Evolutionary conservation across 2,888 invertebrate genomes (phyloP).

Genomic region (Biston betularia): DNA sequence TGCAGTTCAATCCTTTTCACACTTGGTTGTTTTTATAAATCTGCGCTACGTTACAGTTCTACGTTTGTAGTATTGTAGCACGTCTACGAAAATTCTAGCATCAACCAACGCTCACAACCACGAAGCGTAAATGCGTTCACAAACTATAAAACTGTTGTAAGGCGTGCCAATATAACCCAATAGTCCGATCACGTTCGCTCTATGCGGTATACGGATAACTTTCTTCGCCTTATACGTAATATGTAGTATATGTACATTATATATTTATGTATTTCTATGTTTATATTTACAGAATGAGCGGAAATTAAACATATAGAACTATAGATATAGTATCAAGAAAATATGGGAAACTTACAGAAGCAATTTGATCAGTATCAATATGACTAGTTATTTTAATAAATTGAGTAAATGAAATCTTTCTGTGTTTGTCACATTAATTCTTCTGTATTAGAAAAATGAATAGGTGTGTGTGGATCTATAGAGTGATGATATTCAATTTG

Average conservation of each 20-base stretch:
- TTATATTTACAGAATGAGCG: neutral
- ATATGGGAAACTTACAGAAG: neutral
- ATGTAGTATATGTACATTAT: neutral
- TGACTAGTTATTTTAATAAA: neutral
- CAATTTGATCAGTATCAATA: neutral
- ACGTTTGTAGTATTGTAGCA: constrained; percentile 11
- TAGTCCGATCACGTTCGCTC: constrained; percentile 30
- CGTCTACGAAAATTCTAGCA: constrained; percentile 12
- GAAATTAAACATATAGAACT: constrained; percentile 16
- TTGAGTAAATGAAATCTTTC: too few species aligned
- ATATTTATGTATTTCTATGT: neutral
- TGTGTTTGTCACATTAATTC: too few species aligned
- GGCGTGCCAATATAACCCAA: constrained; percentile 28
- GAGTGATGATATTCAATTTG: too few species aligned
- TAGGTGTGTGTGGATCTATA: too few species aligned
- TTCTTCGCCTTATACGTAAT: constrained; percentile 6
- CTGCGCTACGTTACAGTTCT: constrained; percentile 8
- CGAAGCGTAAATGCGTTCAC: constrained; percentile 20
- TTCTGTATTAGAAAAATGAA: too few species aligned
- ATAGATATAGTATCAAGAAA: neutral
- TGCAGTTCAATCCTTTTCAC: too few species aligned
- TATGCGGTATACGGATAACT: constrained; percentile 31
- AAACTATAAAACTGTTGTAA: constrained; percentile 28
- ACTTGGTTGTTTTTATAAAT: neutral
- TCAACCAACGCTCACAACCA: constrained; percentile 1